Base-by-base conservation (phyloP, 1,140 invertebrate genomes). In the Lutraria rhynchaena region DNA sequence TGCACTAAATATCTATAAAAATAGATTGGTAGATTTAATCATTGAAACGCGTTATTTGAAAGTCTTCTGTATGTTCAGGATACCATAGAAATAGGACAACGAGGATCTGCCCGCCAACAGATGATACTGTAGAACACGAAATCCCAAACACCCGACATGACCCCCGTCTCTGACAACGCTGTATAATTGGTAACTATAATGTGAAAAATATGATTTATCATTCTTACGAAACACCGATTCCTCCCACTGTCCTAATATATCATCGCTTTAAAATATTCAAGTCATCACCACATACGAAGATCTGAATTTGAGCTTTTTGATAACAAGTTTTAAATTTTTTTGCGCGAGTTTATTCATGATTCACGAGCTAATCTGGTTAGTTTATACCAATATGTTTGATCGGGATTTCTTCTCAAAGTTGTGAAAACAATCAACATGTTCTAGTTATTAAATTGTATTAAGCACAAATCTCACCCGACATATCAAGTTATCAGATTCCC, bases 141-240 rank as follows among this genome's bases (percentile, higher is more conserved):
- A 41, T 7, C 5, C 15, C 15, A 15, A 41, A 41, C 37, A 41
- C 37, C 37, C 37, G 37, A 41, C 15, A 7, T 41, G 37, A 41
- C 37, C 37, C 15, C 37, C 15, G 67, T 70, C n/a, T 22, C 73
- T 75, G 58, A 57, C 73, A 49, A 75, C 73, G 73, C 41, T 61
- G 24, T 24, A 17, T 60, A 61, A 75, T 61, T 60, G 55, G 73
- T 75, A 61, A 60, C 73, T 31, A 75, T 35, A 61, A 53, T 61
- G 33, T 24, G 29, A 3, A 61, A 63, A 49, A 75, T 75, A 75
- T 75, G 73, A 75, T 75, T 75, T 75, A 75, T 75, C 73, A 44
- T 61, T 60, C 57, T 19, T 9, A 11, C 24, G 17, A 31, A 44
- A 44, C 53, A 60, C 35, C 41, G 35, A 60, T 46, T 35, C 55